Conservation (phyloP, 1,140 invertebrate species). For the Batillaria attramentaria region DNA sequence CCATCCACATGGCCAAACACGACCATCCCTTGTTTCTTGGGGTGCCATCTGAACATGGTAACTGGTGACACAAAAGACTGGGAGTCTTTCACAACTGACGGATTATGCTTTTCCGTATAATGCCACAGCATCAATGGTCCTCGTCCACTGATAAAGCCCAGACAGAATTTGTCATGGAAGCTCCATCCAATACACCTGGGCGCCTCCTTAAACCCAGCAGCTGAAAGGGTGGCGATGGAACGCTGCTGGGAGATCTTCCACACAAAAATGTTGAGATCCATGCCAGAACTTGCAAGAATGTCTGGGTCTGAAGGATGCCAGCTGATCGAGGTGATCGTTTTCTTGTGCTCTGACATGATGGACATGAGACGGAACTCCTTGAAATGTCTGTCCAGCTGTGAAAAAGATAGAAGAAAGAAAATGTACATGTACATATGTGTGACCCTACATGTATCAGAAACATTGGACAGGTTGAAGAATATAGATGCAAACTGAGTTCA, state of each 20-base stretch:
- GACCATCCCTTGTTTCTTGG: conserved; percentile 58
- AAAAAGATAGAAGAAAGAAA: too few relatives aligned
- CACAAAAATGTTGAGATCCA: conserved; percentile 67
- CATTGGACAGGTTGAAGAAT: too few relatives aligned
- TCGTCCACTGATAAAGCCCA: conserved; percentile 61
- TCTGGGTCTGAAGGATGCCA: conserved; percentile 69
- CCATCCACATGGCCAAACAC: conserved; percentile 72
- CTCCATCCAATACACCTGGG: conserved; percentile 67
- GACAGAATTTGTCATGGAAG: conserved; percentile 50
- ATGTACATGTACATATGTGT: too few relatives aligned
- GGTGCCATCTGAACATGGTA: conserved; percentile 68
- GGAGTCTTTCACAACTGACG: conserved; percentile 55
- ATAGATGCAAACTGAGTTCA: too few relatives aligned
- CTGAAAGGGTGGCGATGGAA: conserved; percentile 57
- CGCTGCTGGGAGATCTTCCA: conserved; percentile 69
- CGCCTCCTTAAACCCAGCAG: conserved; percentile 41
- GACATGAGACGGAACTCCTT: conserved; percentile 71
- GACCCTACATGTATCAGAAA: too few relatives aligned
- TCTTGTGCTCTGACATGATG: conserved; percentile 74
- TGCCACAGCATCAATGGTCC: conserved; percentile 69
- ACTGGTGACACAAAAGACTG: conserved; percentile 56
- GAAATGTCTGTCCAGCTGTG: conserved; percentile 62
- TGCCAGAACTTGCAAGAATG: conserved; percentile 66
- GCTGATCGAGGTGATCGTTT: conserved; percentile 71
- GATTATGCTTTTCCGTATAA: conserved; percentile 36